Evolutionary conservation across 2,113 vertebrate genomes (phyloP), one percentile per base, ranked within the genome.

Genomic region (Stegastes partitus): DNA sequence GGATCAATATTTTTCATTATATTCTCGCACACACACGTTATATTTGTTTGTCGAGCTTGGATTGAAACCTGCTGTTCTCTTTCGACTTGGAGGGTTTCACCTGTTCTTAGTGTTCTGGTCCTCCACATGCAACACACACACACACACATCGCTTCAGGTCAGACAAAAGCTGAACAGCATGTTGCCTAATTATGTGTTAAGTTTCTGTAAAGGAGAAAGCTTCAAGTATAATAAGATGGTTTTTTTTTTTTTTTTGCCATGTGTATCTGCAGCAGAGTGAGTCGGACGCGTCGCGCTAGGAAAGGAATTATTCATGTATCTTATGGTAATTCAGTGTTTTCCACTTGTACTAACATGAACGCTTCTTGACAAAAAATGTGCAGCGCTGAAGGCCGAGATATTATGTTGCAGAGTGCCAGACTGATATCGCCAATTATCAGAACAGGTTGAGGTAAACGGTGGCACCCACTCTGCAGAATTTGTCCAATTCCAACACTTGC

Each of bases 381-480:
- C 51, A 53, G 73, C 22, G 10, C 55, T 19, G 44, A 2, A 42
- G 49, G 25, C 66, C 56, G 67, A 31, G 73, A 16, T 16, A 25
- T 37, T 64, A 37, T 51, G 47, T 45, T 45, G 55, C 62, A 34
- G 49, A 37, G 15, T 23, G 12, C 49, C 58, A 62, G 74, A 74
- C 70, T 42, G 15, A 74, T 82, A 74, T 61, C 58, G 14, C 53
- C 83, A 74, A 74, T 81, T 65, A 81, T 78, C 45, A 74, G 42
- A 74, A 57, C 74, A 69, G 66, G 65, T 61, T 44, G 39, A 73
- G 57, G 68, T 57, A 54, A 77, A 81, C 0, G 15, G 42, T n/a
- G 31, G 42, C 50, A 51, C n/a, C 42, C 10, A 21, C 34, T 47
- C 55, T 55, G n/a, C 47, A 62, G 39, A 58, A 11, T 77, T 68